phyloP scores from a whole-genome alignment of 2,888 invertebrate genomes.

The Drosophila fulvimacula region DNA sequence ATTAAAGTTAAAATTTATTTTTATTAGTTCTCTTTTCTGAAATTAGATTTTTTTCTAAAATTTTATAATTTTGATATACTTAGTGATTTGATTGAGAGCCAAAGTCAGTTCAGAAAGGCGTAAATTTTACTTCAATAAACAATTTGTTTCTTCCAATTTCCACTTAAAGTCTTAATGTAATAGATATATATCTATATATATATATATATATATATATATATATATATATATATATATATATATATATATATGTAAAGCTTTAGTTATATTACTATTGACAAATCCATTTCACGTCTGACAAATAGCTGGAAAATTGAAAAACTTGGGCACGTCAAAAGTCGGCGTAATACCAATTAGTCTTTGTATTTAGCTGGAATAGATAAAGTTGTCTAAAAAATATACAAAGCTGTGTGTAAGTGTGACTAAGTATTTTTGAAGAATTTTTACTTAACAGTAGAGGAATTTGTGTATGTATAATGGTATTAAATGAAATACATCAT shows the following conservation, averaged over 20 bases:
- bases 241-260: not conserved
- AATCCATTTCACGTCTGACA: not conserved
- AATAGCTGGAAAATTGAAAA: slow-evolving; percentile 7
- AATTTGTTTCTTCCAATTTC: no score
- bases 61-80: no score
- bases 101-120: no score
- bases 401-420: not conserved
- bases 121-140: no score
- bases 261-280: not conserved
- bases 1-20: not conserved
- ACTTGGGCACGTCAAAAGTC: not conserved
- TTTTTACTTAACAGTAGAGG: not conserved
- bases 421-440: not conserved
- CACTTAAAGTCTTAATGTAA: no score
- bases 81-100: not conserved
- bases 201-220: no score
- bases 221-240: no score
- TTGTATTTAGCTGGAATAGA: not conserved
- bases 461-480: not conserved
- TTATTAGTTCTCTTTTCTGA: no score
- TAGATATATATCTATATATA: no score
- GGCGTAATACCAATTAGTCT: not conserved
- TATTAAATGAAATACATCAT: not conserved
- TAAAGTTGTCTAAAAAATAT: not conserved
- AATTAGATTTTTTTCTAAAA: not conserved